Conservation (phyloP, 2,113 vertebrate species). For the Cebidichthys violaceus region DNA sequence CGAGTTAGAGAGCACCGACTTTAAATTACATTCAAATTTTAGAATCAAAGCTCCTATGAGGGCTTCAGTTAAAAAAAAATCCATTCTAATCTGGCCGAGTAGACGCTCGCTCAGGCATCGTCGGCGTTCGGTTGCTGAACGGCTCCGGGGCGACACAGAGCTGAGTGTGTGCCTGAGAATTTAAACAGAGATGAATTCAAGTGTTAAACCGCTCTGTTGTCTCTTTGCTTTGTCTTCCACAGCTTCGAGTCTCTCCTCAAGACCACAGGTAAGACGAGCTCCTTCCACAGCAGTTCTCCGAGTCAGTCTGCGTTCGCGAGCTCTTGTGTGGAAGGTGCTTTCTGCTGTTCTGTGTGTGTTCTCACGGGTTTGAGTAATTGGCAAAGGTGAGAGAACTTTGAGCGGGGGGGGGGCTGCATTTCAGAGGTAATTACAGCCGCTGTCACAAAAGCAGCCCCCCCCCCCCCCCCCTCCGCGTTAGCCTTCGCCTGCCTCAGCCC, state of each 20-base stretch:
- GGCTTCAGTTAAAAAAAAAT: conserved; percentile 78
- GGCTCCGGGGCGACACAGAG: conserved; percentile 47
- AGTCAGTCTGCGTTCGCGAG: neutral
- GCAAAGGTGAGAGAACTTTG: conserved; percentile 21
- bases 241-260: conserved; percentile 82
- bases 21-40: conserved; percentile 62
- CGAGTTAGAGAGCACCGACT: conserved; percentile 14
- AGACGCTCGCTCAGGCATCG: conserved; percentile 33
- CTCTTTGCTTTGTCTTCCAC: conserved; percentile 59
- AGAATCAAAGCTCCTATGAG: conserved; percentile 55
- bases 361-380: conserved; percentile 1
- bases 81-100: conserved; percentile 73
- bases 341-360: neutral
- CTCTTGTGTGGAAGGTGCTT: neutral
- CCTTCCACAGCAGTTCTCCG: neutral
- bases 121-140: conserved; percentile 58
- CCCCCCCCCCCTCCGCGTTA: neutral
- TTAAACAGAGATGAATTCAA: conserved; percentile 54
- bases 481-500: conserved; percentile 39
- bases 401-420: conserved; percentile 19
- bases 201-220: conserved; percentile 39
- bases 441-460: conserved; percentile 14
- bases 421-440: conserved; percentile 53
- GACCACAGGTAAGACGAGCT: conserved; percentile 81
- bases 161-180: conserved; percentile 45